Evolutionary conservation across 2,113 vertebrate genomes (phyloP), one percentile per base, ranked within the genome.

Genomic region (Hoplias malabaricus): DNA sequence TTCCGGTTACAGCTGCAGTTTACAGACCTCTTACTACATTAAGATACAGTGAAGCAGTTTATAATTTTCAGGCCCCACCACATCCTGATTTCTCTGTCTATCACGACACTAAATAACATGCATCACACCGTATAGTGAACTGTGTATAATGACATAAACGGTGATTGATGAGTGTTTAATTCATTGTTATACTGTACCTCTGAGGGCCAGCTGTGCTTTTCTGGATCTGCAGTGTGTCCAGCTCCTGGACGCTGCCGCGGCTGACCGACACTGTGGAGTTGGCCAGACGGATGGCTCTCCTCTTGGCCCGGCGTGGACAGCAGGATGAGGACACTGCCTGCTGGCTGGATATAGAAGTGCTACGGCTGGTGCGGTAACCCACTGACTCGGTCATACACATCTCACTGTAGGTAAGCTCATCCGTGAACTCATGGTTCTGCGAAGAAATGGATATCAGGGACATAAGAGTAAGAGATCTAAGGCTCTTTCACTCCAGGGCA

Each of bases 401-500:
- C 85, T 96, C 94, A 0, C 94, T 96, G 91, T 94, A 97, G 43
- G 91, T 94, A 13, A 94, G 81, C 87, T 97, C 95, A 0, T 95
- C 94, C 0, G 94, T 94, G 86, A 97, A 97, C 87, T 97, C 95
- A 2, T 97, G 95, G 80, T 93, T 95, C 95, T 96, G 86, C 29
- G 21, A n/a, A 75, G 56, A 12, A 2, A 71, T n/a, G 3, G 16
- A 13, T 19, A 46, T 38, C 4, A 38, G 36, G n/a, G n/a, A n/a
- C n/a, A n/a, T n/a, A n/a, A n/a, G n/a, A n/a, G n/a, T n/a, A n/a
- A n/a, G n/a, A n/a, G n/a, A n/a, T n/a, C n/a, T n/a, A n/a, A n/a
- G n/a, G n/a, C n/a, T n/a, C n/a, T n/a, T n/a, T n/a, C n/a, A n/a
- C n/a, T n/a, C n/a, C n/a, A n/a, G n/a, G n/a, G n/a, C n/a, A n/a